A percentile compares a stretch with the other conserved stretches of the same genome.
Evolutionary conservation across 2,888 invertebrate species (phyloP).

Genomic region (Smittia sp.): DNA sequence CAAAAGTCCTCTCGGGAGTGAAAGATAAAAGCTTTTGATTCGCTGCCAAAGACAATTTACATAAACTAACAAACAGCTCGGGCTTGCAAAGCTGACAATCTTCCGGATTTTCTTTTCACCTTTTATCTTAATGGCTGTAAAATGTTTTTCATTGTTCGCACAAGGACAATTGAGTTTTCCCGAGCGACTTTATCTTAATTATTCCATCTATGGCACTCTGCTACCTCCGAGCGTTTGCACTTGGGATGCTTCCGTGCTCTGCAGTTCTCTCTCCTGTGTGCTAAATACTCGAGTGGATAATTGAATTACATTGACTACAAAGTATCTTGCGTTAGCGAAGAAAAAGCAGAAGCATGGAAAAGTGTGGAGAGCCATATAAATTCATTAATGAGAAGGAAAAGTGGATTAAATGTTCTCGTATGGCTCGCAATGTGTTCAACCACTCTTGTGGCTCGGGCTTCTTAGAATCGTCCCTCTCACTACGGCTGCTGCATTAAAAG

Average conservation of each 20-base stretch:
- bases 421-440: conserved; percentile 1
- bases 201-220: conserved; percentile 28
- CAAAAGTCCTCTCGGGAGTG: background rate
- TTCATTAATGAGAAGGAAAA: conserved; percentile 39
- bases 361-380: conserved; percentile 23
- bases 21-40: conserved; percentile 39
- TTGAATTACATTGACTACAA: conserved; percentile 38
- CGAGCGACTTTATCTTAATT: conserved; percentile 34
- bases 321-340: background rate
- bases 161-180: conserved; percentile 28
- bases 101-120: conserved; percentile 28
- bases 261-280: background rate
- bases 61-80: conserved; percentile 27
- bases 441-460: background rate
- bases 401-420: conserved; percentile 37
- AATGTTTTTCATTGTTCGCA: background rate
- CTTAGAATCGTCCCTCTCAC: background rate
- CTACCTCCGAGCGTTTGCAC: conserved; percentile 13
- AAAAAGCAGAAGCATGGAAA: background rate
- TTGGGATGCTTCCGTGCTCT: background rate
- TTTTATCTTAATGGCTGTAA: conserved; percentile 39
- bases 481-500: conserved; percentile 24
- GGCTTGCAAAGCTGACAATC: background rate
- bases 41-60: conserved; percentile 38
- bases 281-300: conserved; percentile 23